A percentile compares a stretch with the other conserved stretches of the same genome.
phyloP scores from a whole-genome alignment of 2,113 vertebrate species.

The Sminthopsis crassicaudata region DNA sequence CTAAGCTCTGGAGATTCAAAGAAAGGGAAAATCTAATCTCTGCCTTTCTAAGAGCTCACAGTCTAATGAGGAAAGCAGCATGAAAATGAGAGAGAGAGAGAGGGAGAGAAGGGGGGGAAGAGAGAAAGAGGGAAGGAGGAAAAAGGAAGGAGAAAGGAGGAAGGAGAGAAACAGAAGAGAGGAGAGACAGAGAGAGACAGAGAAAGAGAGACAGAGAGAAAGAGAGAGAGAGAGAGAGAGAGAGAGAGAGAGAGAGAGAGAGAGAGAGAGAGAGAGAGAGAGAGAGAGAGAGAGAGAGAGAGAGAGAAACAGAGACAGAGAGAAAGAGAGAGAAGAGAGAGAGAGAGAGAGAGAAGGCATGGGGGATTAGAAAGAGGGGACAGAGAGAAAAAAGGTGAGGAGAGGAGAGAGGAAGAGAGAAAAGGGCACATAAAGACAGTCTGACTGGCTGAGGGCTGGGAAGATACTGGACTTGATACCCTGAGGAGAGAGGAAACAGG shows the following conservation, averaged over 20 bases:
- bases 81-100: background rate
- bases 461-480: background rate
- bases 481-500: constrained; percentile 1
- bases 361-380: background rate
- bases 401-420: background rate
- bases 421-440: background rate
- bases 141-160: too few species aligned
- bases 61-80: too few species aligned
- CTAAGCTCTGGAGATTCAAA: background rate
- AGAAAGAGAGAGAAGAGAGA: too few species aligned
- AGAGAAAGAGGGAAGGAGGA: too few species aligned
- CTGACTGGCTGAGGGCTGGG: background rate
- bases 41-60: background rate
- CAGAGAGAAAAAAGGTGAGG: background rate
- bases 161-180: background rate
- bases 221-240: background rate
- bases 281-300: background rate
- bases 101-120: background rate
- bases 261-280: background rate
- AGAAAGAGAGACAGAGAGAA: rapidly evolving
- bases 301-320: too few species aligned
- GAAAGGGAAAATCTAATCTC: background rate
- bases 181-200: too few species aligned
- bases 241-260: too few species aligned
- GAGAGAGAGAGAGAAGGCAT: background rate